Evolutionary conservation across 2,113 vertebrate species (phyloP), one percentile per base, ranked within the genome.

Genomic region (Tautogolabrus adspersus): DNA sequence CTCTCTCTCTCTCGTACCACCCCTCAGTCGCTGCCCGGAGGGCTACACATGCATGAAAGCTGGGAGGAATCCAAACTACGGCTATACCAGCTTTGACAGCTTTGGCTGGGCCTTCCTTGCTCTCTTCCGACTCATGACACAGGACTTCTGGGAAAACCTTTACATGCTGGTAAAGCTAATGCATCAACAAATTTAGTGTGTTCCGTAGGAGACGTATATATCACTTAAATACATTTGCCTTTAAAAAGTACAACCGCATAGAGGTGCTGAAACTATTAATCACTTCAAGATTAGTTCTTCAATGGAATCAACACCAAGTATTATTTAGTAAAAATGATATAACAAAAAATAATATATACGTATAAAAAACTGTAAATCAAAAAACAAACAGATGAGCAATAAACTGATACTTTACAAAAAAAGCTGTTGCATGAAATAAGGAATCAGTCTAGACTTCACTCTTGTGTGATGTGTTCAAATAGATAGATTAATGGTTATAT

Each of bases 141-240:
- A 99, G 94, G 98, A 99, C 88, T 99, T 97, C 38, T 99, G 98
- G 98, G 98, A 99, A 83, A 99, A 99, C 89, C 93, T 99, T 71
- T 99, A 99, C 87, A 97, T 98, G 40, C 90, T 99, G 93, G 98
- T 99, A 87, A 96, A 92, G 86, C 63, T 66, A 26, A 82, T 56
- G 60, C 66, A 22, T 77, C 56, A 73, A 78, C 12, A 37, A 7
- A 19, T 15, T 57, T 6, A 26, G 1, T 0, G 47, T 66, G 0
- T 11, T 52, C 67, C 23, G 13, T 8, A 47, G 0, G 6, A 26
- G 34, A 19, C 54, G 7, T 19, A 0, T 16, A 13, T 21, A 60
- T 26, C 23, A 64, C 19, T 66, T 18, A 62, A 55, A 55, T 22
- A 22, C 1, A 10, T 10, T 7, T 49, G 21, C 23, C 21, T 16